Percentiles rank a stretch among this genome's conserved stretches.
Evolutionary conservation across 2,797 vertebrate species (phyloP).

Genomic region (Tauraco hartlaubi): DNA sequence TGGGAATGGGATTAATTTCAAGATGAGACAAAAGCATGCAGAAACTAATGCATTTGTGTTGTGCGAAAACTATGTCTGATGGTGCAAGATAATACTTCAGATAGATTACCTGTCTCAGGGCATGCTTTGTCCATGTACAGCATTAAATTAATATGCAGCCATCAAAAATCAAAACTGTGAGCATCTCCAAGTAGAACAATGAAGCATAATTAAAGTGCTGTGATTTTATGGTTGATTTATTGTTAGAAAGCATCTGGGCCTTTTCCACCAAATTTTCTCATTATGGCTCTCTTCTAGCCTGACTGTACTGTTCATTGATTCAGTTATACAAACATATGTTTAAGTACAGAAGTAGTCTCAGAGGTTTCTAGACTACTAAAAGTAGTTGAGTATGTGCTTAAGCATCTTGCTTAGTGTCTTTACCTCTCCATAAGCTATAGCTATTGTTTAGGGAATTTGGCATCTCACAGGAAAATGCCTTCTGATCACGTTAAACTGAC

Average conservation of each 20-base stretch:
- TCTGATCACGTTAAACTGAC: neutral
- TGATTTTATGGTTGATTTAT: slow-evolving; percentile 1
- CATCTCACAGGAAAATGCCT: neutral
- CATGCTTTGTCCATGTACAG: neutral
- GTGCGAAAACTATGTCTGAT: neutral
- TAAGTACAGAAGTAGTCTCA: neutral
- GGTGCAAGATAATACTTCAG: neutral
- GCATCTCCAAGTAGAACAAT: neutral
- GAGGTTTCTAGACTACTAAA: neutral
- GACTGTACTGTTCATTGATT: neutral
- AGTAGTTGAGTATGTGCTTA: neutral
- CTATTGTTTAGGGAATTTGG: neutral
- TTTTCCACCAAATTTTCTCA: slow-evolving; percentile 5
- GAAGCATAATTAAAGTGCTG: neutral
- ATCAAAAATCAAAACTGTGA: neutral
- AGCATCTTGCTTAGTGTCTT: neutral
- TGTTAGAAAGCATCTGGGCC: neutral
- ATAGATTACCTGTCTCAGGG: neutral
- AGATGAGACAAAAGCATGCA: neutral
- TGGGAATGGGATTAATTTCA: neutral
- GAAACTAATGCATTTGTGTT: neutral
- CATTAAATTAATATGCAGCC: neutral
- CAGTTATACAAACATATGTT: neutral
- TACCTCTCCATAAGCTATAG: neutral
- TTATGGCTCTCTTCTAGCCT: neutral